These are phyloP conservation scores for Xenus cinereus DNA, from an alignment of 2,113 vertebrate genomes.

Conservation along the genomic window DNA sequence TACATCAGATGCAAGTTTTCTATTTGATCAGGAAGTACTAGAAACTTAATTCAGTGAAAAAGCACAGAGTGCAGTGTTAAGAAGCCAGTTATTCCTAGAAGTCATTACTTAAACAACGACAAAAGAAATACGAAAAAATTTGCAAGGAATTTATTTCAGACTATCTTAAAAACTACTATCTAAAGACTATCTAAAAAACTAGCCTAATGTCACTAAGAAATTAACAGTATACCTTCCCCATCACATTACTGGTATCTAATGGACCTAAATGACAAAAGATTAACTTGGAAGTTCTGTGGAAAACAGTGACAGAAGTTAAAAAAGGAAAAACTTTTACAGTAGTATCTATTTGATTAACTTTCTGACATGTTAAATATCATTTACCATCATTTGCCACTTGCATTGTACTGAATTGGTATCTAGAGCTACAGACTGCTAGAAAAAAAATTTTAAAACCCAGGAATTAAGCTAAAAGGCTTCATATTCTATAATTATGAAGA, in stretches of 20 bases:
- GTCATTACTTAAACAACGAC: not conserved
- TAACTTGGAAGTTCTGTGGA: not conserved
- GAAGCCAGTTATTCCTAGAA: not conserved
- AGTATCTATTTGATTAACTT: not conserved
- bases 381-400: not conserved
- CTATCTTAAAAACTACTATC: not conserved
- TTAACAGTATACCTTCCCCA: not conserved
- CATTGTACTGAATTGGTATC: not conserved
- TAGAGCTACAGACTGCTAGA: not conserved
- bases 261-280: not conserved
- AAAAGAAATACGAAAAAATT: not conserved
- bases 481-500: not conserved
- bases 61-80: not conserved
- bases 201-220: not conserved
- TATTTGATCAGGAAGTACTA: not conserved
- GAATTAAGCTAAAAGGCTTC: not conserved
- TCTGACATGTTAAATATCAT: not conserved
- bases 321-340: not conserved
- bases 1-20: not conserved
- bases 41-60: not conserved
- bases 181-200: not conserved
- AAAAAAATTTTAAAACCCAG: too few species aligned
- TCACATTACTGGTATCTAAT: not conserved
- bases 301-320: not conserved
- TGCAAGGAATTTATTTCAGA: not conserved